A percentile compares a stretch with the other conserved stretches of the same genome.
phyloP scores from a whole-genome alignment of 2,888 invertebrate genomes.

The Hypomecis punctinalis region DNA sequence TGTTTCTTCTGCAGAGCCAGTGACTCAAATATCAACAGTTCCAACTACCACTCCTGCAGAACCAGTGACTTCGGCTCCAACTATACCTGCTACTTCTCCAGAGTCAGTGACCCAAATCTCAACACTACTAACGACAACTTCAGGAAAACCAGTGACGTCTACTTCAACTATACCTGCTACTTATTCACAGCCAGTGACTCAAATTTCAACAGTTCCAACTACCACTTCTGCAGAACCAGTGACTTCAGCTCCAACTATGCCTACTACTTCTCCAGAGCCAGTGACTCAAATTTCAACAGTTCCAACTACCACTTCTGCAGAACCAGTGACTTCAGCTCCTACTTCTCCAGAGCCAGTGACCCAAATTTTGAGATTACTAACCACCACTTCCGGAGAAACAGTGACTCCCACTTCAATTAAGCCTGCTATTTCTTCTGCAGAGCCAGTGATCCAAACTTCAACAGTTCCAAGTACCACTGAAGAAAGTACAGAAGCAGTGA shows the following conservation, averaged over 20 bases:
- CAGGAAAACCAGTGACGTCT: background rate
- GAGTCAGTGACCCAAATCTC: background rate
- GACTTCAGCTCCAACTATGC: background rate
- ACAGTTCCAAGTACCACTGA: conserved; percentile 8
- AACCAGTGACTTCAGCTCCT: background rate
- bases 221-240: conserved; percentile 15
- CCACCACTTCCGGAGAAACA: background rate
- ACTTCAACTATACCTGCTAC: background rate
- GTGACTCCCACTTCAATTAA: conserved; percentile 12
- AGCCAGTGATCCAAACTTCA: background rate
- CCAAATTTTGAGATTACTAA: background rate
- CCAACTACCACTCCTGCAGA: conserved; percentile 15
- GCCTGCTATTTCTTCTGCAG: conserved; percentile 9
- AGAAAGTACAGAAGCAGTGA: conserved; percentile 7
- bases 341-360: conserved; percentile 8
- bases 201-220: background rate
- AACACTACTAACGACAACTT: no score
- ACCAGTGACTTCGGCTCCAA: conserved; percentile 1
- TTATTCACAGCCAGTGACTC: background rate
- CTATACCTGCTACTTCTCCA: background rate
- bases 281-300: background rate
- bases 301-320: no score
- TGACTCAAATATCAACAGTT: background rate
- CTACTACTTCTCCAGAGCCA: background rate
- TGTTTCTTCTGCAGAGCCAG: background rate